Base-by-base conservation (phyloP, 2,888 invertebrate species). In the Biston stratarius region DNA sequence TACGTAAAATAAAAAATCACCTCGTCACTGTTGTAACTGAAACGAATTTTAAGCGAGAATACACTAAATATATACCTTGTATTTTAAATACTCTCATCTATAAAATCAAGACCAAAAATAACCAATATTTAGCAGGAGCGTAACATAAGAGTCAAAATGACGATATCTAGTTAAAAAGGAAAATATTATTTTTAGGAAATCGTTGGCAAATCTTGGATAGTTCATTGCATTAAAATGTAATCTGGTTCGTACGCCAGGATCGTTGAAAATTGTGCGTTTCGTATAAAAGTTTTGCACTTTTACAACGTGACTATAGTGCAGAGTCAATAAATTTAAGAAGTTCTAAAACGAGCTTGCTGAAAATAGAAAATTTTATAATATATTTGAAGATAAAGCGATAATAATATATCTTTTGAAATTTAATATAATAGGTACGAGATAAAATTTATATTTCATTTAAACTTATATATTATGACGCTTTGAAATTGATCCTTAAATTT, bases 311-410 rank as follows among this genome's bases (percentile, higher is more conserved):
- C 81, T 82, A 83, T 80, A 81, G 78, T 3, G 3, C 77, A 77
- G 74, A 83, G 81, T 86, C 86, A 82, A 89, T 90, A 89, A 83
- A 86, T 86, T 83, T 85, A 81, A 83, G 85, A 79, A 82, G 79
- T 81, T 82, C 80, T 83, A 77, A 82, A 86, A 87, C 83, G 84
- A 84, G 79, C 83, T 83, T 77, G 77, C 84, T 74, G 70, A 77
- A 80, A 80, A 79, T 76, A 81, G 83, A 86, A 82, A 86, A 84
- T 81, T 82, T 87, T 86, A 85, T 87, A 86, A 83, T 86, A 85
- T 88, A 87, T 84, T 86, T 87, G 83, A 88, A 85, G 83, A 88
- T 87, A 86, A 86, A 81, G 83, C 81, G 83, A 86, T 85, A 83
- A 82, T 88, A 89, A 90, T 88, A 61, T 52, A 84, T 84, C 82